Base-by-base conservation (phyloP, 2,888 invertebrate species). In the Eurois occulta region DNA sequence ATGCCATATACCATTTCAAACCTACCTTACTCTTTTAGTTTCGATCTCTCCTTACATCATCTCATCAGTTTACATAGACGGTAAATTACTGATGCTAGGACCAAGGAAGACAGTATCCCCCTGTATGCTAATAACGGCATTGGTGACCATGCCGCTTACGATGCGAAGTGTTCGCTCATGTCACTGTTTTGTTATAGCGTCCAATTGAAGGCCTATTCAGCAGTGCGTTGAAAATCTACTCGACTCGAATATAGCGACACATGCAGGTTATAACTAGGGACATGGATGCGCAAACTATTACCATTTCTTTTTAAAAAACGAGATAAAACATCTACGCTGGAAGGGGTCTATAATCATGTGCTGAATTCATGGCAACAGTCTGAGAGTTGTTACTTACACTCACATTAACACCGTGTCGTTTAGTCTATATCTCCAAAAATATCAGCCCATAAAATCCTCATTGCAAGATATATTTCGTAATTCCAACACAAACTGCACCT, bases 401-500 rank as follows among this genome's bases (percentile, higher is more conserved):
- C 1, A 38, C 38, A 38, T 38, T 38, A 38, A 38, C 38, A 38
- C 38, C n/a, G 16, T 24, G 11, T 11, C 11, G 41, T 16, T 58
- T n/a, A n/a, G 24, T 52, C 24, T 48, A 58, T 32, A 58, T 32
- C 35, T 70, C 52, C 38, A 46, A 64, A 81, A 81, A 35, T 8
- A 64, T 43, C 28, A 28, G 38, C 62, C 0, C 41, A 16, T 32
- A 35, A 64, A 35, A 28, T 41, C 64, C 32, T 60, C 43, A 32
- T 69, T 69, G 60, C 68, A 70, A 77, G 73, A 78, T 28, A 78
- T 71, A 75, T 84, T 75, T 71, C 72, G 72, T 71, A 64, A 85
- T 76, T 67, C 81, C 68, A 78, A 75, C 79, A 74, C 83, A 73
- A 82, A 78, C 77, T 77, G 85, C 72, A 81, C 55, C 75, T 78